A percentile compares a stretch with the other conserved stretches of the same genome.
Conservation (phyloP, 2,113 vertebrate genomes). For the Mesembrinibis cayennensis region DNA sequence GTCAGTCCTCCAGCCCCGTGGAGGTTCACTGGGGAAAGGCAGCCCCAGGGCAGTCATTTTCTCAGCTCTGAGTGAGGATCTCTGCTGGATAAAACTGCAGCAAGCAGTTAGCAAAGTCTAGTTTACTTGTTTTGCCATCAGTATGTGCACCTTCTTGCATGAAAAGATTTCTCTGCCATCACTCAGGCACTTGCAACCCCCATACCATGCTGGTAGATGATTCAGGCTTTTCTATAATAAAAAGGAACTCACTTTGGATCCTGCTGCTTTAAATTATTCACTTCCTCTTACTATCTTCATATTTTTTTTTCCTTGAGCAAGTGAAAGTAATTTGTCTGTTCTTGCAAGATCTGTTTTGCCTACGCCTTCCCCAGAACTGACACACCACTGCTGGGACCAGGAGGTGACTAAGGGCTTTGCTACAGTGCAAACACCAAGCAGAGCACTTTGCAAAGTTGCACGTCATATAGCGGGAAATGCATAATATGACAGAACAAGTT, state of each 20-base stretch:
- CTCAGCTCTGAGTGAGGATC: neutral
- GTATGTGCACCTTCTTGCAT: fast-evolving
- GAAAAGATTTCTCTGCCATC: neutral
- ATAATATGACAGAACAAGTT: neutral
- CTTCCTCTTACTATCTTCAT: neutral
- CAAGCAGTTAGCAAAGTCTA: neutral
- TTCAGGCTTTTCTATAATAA: neutral
- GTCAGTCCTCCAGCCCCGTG: fast-evolving
- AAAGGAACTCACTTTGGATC: neutral
- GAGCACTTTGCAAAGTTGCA: neutral
- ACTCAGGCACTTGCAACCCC: neutral
- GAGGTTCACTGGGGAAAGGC: neutral
- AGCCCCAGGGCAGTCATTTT: neutral
- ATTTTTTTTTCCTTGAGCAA: neutral
- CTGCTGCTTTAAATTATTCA: neutral
- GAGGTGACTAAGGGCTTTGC: neutral
- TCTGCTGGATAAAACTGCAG: neutral
- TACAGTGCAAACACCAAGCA: neutral
- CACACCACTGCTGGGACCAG: neutral
- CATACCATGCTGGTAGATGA: neutral
- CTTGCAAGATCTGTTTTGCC: neutral
- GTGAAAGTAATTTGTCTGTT: neutral
- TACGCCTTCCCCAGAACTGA: neutral
- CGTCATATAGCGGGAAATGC: neutral
- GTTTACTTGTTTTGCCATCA: neutral